A percentile compares a stretch with the other conserved stretches of the same genome.
Evolutionary conservation across 2,797 vertebrate species (phyloP).

Genomic region (Sandelia bainsii): DNA sequence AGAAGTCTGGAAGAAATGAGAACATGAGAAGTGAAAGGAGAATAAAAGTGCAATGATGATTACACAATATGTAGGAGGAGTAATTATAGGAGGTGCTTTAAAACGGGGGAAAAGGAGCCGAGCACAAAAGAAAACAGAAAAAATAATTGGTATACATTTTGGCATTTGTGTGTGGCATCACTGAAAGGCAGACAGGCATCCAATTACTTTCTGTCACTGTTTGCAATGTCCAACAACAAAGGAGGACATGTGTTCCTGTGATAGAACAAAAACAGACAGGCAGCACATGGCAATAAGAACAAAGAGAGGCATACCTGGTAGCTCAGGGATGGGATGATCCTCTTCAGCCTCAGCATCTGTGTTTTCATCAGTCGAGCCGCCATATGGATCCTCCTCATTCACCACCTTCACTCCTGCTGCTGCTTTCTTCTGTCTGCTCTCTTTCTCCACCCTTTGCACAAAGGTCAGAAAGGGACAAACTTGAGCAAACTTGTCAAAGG

Average conservation of each 20-base stretch:
- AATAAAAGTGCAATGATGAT: not conserved
- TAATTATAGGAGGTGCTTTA: constrained; percentile 19
- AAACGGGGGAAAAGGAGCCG: not conserved
- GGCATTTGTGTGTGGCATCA: not conserved
- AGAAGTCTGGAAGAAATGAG: constrained; percentile 81
- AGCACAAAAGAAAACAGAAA: not conserved
- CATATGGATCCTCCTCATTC: constrained; percentile 86
- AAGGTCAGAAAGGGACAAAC: not conserved
- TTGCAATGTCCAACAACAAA: not conserved
- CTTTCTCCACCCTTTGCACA: constrained; percentile 77
- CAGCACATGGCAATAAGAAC: constrained; percentile 15
- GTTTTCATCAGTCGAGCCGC: constrained; percentile 92
- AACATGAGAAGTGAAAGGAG: not conserved
- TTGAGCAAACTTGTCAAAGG: not conserved
- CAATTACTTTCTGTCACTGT: constrained; percentile 26
- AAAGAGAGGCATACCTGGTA: constrained; percentile 83
- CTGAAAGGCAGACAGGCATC: constrained; percentile 9
- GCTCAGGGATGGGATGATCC: constrained; percentile 87
- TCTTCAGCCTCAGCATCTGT: constrained; percentile 88
- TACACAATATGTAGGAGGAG: not conserved
- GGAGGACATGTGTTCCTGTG: constrained; percentile 4
- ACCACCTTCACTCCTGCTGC: constrained; percentile 12
- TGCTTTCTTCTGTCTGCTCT: constrained; percentile 72
- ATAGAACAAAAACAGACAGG: constrained; percentile 3
- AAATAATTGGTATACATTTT: not conserved